Conservation (phyloP, 2,888 invertebrate species). For the Adela reaumurella region DNA sequence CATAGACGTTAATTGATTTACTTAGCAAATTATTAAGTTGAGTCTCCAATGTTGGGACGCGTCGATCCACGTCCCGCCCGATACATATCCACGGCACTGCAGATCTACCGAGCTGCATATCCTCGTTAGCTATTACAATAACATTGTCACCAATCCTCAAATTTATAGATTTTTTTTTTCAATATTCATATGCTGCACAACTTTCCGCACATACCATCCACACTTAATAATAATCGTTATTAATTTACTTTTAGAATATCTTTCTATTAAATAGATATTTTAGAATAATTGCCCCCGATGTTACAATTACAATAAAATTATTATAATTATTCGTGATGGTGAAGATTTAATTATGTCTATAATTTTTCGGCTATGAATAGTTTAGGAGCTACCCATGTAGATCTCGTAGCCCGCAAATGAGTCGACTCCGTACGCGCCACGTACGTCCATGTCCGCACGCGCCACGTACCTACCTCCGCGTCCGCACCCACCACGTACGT, state of each 20-base stretch:
- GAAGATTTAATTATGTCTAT: neutral
- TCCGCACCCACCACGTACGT: too few relatives aligned
- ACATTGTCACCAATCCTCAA: neutral
- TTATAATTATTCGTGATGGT: constrained; percentile 4
- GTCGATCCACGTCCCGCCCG: too few relatives aligned
- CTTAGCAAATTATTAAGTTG: too few relatives aligned
- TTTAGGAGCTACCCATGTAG: neutral
- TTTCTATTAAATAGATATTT: constrained; percentile 14
- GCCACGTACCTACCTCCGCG: too few relatives aligned
- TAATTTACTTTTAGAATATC: constrained; percentile 12
- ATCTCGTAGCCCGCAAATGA: too few relatives aligned
- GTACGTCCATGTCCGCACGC: too few relatives aligned
- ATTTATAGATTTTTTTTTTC: neutral
- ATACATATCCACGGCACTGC: too few relatives aligned
- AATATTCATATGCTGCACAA: neutral
- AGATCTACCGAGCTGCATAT: too few relatives aligned
- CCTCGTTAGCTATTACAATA: too few relatives aligned
- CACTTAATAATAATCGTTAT: constrained; percentile 6
- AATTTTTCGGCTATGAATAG: neutral
- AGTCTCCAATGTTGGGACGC: too few relatives aligned
- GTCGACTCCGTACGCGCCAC: too few relatives aligned
- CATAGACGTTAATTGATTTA: too few relatives aligned
- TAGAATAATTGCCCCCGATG: constrained; percentile 16
- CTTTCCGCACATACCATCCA: constrained; percentile 8
- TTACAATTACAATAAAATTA: constrained; percentile 10